Evolutionary conservation across 2,113 vertebrate genomes (phyloP).

Genomic region (Aramus guarauna): DNA sequence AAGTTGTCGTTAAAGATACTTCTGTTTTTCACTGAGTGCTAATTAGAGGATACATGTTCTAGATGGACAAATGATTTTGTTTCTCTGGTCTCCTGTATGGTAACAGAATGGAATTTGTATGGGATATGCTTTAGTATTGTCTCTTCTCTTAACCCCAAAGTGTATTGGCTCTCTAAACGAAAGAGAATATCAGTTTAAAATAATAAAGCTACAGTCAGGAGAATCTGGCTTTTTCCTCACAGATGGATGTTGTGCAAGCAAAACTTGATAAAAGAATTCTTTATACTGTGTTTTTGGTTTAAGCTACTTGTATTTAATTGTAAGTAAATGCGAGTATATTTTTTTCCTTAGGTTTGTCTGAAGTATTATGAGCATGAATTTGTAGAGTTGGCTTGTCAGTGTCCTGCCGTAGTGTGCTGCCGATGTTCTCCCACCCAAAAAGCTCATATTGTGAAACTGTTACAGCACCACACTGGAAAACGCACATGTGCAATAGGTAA

Average conservation of each 20-base stretch:
- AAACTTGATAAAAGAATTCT: background rate
- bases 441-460: slow-evolving; percentile 89
- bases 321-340: background rate
- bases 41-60: background rate
- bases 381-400: slow-evolving; percentile 95
- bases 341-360: slow-evolving; percentile 83
- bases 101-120: background rate
- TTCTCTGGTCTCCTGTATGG: background rate
- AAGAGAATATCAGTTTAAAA: background rate
- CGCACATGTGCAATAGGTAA: slow-evolving; percentile 94
- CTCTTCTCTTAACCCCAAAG: background rate
- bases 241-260: background rate
- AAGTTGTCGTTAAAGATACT: background rate
- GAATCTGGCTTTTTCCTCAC: background rate
- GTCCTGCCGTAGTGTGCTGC: slow-evolving; percentile 95
- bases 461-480: slow-evolving; percentile 88
- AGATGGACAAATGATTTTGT: background rate
- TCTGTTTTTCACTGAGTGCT: background rate
- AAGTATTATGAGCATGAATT: slow-evolving; percentile 96
- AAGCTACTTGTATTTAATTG: background rate
- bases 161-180: background rate
- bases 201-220: background rate
- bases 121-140: background rate
- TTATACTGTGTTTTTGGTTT: background rate
- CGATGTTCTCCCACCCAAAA: slow-evolving; percentile 98